Percentiles rank a stretch among this genome's conserved stretches.
These are phyloP conservation scores for Eulithis testata DNA, from an alignment of 2,888 invertebrate genomes.

Conservation along the genomic window DNA sequence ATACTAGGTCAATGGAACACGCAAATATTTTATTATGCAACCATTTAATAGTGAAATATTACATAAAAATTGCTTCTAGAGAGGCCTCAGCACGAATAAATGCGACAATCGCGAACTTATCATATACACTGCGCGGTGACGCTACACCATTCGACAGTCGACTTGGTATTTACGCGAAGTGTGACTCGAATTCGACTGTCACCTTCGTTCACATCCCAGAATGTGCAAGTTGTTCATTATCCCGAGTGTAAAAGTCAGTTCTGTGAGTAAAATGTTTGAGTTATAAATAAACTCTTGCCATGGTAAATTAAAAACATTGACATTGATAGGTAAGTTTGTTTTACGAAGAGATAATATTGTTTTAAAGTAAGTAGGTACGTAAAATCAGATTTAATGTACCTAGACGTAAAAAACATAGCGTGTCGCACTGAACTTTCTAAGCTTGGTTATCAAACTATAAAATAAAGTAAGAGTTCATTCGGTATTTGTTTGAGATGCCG, in stretches of 20 bases:
- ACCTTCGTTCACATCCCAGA: too few relatives aligned
- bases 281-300: too few relatives aligned
- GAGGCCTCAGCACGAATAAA: background rate
- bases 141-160: too few relatives aligned
- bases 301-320: too few relatives aligned
- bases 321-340: too few relatives aligned
- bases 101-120: too few relatives aligned
- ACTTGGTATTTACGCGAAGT: too few relatives aligned
- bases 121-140: too few relatives aligned
- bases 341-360: background rate
- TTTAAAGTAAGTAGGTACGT: slow-evolving; percentile 1
- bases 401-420: slow-evolving; percentile 27
- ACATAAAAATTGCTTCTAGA: background rate
- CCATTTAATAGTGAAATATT: background rate
- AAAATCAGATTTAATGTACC: slow-evolving; percentile 5
- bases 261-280: too few relatives aligned
- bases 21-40: slow-evolving; percentile 17
- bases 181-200: too few relatives aligned
- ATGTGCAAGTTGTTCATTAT: too few relatives aligned
- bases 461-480: slow-evolving; percentile 31
- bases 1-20: slow-evolving; percentile 16
- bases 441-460: slow-evolving; percentile 28
- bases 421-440: slow-evolving; percentile 28
- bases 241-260: too few relatives aligned
- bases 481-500: slow-evolving; percentile 14